These are phyloP conservation scores for Streptopelia turtur DNA, from an alignment of 2,797 vertebrate genomes.

Conservation along the genomic window DNA sequence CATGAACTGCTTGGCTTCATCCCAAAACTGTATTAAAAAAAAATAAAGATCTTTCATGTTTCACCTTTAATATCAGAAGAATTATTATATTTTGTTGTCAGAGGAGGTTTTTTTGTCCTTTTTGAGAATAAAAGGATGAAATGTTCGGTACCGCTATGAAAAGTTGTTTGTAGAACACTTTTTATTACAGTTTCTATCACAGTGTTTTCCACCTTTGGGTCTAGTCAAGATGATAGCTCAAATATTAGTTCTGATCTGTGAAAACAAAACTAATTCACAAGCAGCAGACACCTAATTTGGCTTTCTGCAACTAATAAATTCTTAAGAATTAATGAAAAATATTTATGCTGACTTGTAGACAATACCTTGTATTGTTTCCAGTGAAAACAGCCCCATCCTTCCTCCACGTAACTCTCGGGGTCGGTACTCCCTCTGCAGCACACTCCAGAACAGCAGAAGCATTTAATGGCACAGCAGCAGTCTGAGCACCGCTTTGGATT, in stretches of 20 bases:
- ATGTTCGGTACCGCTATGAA: not conserved
- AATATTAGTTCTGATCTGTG: not conserved
- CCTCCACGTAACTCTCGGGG: conserved; percentile 92
- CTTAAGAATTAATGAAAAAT: not conserved
- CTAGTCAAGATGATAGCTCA: not conserved
- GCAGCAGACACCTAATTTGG: not conserved
- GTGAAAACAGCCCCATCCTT: conserved; percentile 89
- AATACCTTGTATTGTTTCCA: conserved; percentile 86
- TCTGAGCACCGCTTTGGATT: conserved; percentile 83
- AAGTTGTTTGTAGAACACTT: not conserved
- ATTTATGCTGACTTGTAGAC: not conserved
- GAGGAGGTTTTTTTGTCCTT: not conserved
- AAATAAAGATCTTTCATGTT: not conserved
- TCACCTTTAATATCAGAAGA: not conserved
- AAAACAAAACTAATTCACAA: not conserved
- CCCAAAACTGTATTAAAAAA: not conserved
- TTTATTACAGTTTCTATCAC: not conserved
- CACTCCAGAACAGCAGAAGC: conserved; percentile 85
- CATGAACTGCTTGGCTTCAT: not conserved
- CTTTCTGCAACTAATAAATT: not conserved
- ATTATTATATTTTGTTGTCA: not conserved
- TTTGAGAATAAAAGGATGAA: not conserved
- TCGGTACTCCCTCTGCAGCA: conserved; percentile 85
- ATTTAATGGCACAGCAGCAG: conserved; percentile 78
- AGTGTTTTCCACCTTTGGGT: not conserved